Base-by-base conservation (phyloP, 2,113 vertebrate species). In the Sturnus vulgaris region DNA sequence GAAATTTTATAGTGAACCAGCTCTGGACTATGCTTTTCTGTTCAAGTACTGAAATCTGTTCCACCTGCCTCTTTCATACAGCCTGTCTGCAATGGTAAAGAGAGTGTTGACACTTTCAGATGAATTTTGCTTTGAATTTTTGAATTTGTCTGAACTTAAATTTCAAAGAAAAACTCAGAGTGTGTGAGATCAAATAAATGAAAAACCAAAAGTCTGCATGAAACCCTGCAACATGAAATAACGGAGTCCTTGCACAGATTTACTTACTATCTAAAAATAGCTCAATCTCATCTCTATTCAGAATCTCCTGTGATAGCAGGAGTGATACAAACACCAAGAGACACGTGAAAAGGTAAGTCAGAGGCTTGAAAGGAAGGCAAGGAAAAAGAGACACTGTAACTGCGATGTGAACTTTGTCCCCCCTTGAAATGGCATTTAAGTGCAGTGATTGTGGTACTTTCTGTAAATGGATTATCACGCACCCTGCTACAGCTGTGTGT, bases 201-300 rank as follows among this genome's bases (percentile, higher is more conserved):
- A 77, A 77, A 94, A 94, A 11, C 42, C 47, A 77, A 87, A 95
- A 66, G 75, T 33, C 64, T 71, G 42, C 66, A 73, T 70, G 76
- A 93, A 89, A 55, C 35, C 15, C 22, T 52, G 21, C 1, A 15
- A 88, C 46, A 59, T 90, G 59, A 86, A 95, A 91, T 90, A 70
- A 69, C 55, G 11, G 47, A 88, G 42, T 63, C 64, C 49, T 86
- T 92, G 63, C 55, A 76, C 33, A 94, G 63, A 63, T 94, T 88
- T 90, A 21, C 78, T 94, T 70, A 39, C 66, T 59, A 18, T 55
- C 75, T 91, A 96, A 96, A 94, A 95, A 93, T 86, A 93, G 66
- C 69, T 92, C 75, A 77, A 40, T 70, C 76, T 88, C 66, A 86
- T 94, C 31, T 80, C 71, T 93, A 56, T 93, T 93, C 90, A 91